Conservation (phyloP, 2,888 invertebrate genomes). For the Unio pictorum region DNA sequence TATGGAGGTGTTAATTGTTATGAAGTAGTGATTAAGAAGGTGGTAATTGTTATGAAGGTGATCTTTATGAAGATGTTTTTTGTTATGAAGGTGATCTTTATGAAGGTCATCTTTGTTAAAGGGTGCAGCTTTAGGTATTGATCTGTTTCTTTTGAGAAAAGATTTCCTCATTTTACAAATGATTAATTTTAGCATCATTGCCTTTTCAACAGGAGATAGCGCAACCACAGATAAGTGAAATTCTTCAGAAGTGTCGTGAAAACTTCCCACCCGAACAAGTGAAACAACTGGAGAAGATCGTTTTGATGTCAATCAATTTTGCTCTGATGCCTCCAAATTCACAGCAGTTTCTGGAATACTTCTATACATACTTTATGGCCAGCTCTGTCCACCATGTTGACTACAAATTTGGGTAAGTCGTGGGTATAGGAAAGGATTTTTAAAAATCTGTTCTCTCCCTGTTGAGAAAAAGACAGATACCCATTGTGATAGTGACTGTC, state of each 20-base stretch:
- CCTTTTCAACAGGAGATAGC: constrained; percentile 46
- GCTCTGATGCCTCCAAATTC: constrained; percentile 58
- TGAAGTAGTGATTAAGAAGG: no score
- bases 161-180: neutral
- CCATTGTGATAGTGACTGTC: no score
- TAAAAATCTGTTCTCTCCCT: no score
- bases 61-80: no score
- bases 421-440: no score
- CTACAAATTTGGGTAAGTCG: neutral
- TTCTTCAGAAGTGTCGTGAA: constrained; percentile 46
- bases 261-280: constrained; percentile 48
- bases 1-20: no score
- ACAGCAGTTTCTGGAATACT: constrained; percentile 58
- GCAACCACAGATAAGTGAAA: constrained; percentile 55
- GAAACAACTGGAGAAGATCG: constrained; percentile 50
- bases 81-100: no score
- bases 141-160: neutral
- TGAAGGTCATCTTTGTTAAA: no score
- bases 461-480: no score
- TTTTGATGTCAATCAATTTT: constrained; percentile 53
- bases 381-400: constrained; percentile 8
- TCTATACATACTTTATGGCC: constrained; percentile 36
- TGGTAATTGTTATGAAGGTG: no score
- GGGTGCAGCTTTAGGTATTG: no score
- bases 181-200: neutral